Evolutionary conservation across 2,888 invertebrate genomes (phyloP).

Genomic region (Glyphotaelius pellucidus): DNA sequence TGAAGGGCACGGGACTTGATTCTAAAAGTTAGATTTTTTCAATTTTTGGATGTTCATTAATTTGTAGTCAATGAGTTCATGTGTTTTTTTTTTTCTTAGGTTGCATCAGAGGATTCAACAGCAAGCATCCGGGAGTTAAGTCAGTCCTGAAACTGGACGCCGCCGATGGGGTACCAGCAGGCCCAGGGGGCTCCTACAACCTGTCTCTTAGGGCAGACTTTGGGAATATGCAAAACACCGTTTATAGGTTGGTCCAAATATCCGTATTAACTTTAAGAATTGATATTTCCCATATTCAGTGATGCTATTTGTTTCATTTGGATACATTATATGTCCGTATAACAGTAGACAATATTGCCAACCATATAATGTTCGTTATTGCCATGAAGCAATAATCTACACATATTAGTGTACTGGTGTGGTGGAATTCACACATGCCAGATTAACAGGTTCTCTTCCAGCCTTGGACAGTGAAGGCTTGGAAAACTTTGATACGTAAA

Average conservation of each 20-base stretch:
- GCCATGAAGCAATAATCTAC: no score
- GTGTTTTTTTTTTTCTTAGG: conserved; percentile 68
- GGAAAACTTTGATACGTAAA: no score
- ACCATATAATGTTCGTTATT: no score
- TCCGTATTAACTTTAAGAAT: conserved; percentile 39
- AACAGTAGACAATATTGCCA: no score
- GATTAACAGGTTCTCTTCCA: no score
- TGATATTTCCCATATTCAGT: no score
- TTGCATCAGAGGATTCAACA: conserved; percentile 77
- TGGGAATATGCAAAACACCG: conserved; percentile 75
- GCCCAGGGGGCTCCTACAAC: conserved; percentile 72
- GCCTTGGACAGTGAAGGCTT: no score
- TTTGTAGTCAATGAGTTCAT: not conserved
- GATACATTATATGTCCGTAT: no score
- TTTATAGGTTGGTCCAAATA: conserved; percentile 70
- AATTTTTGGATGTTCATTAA: no score
- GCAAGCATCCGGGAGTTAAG: conserved; percentile 81
- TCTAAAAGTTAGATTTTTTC: not conserved
- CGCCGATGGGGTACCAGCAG: conserved; percentile 70
- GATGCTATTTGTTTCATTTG: no score
- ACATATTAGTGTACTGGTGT: no score
- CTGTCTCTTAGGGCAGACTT: conserved; percentile 82
- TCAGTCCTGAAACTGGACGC: conserved; percentile 78
- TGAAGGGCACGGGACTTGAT: not conserved
- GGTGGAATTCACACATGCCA: no score